These are phyloP conservation scores for Xestobium rufovillosum DNA, from an alignment of 2,888 invertebrate species.

Conservation along the genomic window DNA sequence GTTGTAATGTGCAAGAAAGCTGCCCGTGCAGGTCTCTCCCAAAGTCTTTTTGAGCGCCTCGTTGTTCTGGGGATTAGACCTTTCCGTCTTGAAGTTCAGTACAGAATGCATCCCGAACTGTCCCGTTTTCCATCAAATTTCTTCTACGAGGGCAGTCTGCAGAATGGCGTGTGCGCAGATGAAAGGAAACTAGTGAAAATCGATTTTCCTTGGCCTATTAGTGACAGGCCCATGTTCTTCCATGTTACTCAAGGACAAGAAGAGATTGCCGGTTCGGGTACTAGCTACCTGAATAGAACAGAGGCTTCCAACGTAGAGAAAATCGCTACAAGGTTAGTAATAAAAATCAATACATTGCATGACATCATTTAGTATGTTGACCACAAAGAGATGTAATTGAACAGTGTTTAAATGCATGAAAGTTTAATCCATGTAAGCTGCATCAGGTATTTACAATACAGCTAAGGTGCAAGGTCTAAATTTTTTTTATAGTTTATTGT, in stretches of 20 bases:
- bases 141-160: slow-evolving; percentile 97
- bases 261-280: slow-evolving; percentile 97
- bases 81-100: slow-evolving; percentile 94
- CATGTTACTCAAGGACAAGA: slow-evolving; percentile 97
- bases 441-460: too few relatives aligned
- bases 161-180: slow-evolving; percentile 97
- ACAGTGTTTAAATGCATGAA: too few relatives aligned
- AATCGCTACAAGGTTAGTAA: slow-evolving; percentile 65
- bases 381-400: too few relatives aligned
- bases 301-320: slow-evolving; percentile 99
- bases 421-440: too few relatives aligned
- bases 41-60: slow-evolving; percentile 93
- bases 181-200: slow-evolving; percentile 83
- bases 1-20: slow-evolving; percentile 99
- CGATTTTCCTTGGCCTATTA: slow-evolving; percentile 97
- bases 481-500: too few relatives aligned
- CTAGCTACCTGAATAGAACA: slow-evolving; percentile 95
- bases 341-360: too few relatives aligned
- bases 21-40: slow-evolving; percentile 91
- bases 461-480: too few relatives aligned
- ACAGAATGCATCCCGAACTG: slow-evolving; percentile 98
- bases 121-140: slow-evolving; percentile 98
- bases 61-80: slow-evolving; percentile 96
- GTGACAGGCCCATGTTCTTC: slow-evolving; percentile 98
- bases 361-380: too few relatives aligned